Evolutionary conservation across 2,888 invertebrate species (phyloP).

Genomic region (Psylliodes chrysocephalus): DNA sequence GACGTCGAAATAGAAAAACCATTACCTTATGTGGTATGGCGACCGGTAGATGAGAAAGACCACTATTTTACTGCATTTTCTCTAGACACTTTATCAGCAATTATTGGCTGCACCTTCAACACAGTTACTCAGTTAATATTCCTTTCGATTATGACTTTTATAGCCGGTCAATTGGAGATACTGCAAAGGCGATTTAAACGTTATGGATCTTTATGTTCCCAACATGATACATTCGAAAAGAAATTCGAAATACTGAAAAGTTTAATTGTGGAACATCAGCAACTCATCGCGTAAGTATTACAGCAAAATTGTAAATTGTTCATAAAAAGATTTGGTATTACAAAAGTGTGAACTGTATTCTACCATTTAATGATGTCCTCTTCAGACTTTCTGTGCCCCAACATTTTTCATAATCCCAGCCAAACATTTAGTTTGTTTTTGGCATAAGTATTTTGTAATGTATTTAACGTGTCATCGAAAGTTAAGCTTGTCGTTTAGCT

Average conservation of each 20-base stretch:
- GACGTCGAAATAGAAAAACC: slow-evolving; percentile 14
- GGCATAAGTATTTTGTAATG: no score
- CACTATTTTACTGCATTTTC: slow-evolving; percentile 19
- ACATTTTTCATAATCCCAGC: no score
- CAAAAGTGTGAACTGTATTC: no score
- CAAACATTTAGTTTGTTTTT: no score
- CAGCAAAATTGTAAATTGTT: no score
- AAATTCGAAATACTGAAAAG: slow-evolving; percentile 7
- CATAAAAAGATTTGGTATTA: no score
- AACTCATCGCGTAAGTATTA: slow-evolving; percentile 24
- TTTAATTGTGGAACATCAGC: slow-evolving; percentile 19
- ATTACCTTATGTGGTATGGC: slow-evolving; percentile 28
- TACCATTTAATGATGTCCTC: no score
- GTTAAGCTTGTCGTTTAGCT: no score
- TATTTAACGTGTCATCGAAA: no score
- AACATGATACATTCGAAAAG: neutral
- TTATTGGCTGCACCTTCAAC: slow-evolving; percentile 26
- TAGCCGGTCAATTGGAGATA: slow-evolving; percentile 23
- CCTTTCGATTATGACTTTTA: slow-evolving; percentile 25
- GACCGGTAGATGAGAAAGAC: slow-evolving; percentile 18
- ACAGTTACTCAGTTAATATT: slow-evolving; percentile 20
- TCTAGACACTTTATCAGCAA: slow-evolving; percentile 21
- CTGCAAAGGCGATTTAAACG: slow-evolving; percentile 21
- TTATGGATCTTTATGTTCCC: slow-evolving; percentile 3
- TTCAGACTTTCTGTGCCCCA: no score